phyloP scores from a whole-genome alignment of 2,797 vertebrate genomes.

The Hafferia zeledoni region DNA sequence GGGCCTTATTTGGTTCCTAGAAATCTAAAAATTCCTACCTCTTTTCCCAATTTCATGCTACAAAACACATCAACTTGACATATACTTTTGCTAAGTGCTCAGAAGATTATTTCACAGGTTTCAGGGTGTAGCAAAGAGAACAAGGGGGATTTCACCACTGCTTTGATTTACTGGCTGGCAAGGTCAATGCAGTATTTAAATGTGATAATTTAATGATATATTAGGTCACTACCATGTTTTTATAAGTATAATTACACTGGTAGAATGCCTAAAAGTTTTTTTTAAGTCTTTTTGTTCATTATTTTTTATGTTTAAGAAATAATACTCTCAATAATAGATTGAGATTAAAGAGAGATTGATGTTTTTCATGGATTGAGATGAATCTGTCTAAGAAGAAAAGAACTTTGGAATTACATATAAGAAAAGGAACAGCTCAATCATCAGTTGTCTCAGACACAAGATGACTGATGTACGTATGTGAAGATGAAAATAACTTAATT shows the following conservation, averaged over 20 bases:
- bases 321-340: neutral
- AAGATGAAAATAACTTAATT: neutral
- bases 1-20: neutral
- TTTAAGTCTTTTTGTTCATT: neutral
- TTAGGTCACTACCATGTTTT: neutral
- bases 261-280: neutral
- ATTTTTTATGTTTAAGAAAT: neutral
- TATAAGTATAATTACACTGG: neutral
- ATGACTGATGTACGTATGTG: neutral
- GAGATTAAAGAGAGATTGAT: neutral
- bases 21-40: neutral
- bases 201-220: conserved; percentile 19
- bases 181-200: conserved; percentile 11
- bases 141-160: neutral
- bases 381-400: neutral
- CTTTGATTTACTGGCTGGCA: conserved; percentile 25
- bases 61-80: neutral
- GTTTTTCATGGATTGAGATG: neutral
- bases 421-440: neutral
- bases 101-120: conserved; percentile 25
- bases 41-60: neutral
- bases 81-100: neutral
- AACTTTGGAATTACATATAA: neutral
- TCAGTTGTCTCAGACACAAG: neutral
- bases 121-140: conserved; percentile 26